phyloP scores from a whole-genome alignment of 2,888 invertebrate species.

The Micoletzkya japonica region DNA sequence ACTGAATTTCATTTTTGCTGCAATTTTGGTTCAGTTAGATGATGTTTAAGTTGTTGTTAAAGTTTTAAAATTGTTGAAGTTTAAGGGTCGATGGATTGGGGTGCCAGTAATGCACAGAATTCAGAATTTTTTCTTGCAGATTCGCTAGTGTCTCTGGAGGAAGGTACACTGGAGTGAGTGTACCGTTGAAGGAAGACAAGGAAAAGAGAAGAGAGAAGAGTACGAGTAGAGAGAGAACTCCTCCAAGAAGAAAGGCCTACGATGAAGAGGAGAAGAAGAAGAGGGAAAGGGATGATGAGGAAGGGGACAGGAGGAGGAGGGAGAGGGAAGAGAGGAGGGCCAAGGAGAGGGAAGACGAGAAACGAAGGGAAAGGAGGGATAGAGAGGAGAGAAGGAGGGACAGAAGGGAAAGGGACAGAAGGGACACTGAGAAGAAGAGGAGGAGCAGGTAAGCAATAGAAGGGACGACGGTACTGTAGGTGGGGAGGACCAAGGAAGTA shows the following conservation, averaged over 20 bases:
- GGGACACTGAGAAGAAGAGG: slow-evolving; percentile 2
- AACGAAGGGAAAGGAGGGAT: slow-evolving; percentile 4
- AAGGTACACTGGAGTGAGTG: slow-evolving; percentile 16
- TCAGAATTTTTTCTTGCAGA: too few species aligned
- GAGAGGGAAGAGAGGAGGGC: slow-evolving; percentile 4
- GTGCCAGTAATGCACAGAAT: too few species aligned
- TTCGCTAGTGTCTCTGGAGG: slow-evolving; percentile 1
- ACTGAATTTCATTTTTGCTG: not conserved
- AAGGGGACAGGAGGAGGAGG: slow-evolving; percentile 8
- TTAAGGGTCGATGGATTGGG: too few species aligned
- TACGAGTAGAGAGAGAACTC: not conserved
- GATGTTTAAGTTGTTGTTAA: not conserved
- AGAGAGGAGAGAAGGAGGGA: slow-evolving; percentile 6
- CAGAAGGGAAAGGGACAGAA: not conserved
- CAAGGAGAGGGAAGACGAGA: slow-evolving; percentile 24
- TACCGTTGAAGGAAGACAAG: not conserved
- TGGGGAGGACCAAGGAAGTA: not conserved
- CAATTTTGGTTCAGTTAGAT: not conserved
- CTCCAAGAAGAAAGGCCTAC: not conserved
- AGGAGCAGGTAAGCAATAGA: slow-evolving; percentile 15
- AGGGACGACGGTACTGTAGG: not conserved
- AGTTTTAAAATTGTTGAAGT: too few species aligned
- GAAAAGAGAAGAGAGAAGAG: not conserved
- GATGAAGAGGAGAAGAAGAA: not conserved
- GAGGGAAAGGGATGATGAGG: not conserved